Base-by-base conservation (phyloP, 1,140 invertebrate species). In the Heliconius eleuchia region DNA sequence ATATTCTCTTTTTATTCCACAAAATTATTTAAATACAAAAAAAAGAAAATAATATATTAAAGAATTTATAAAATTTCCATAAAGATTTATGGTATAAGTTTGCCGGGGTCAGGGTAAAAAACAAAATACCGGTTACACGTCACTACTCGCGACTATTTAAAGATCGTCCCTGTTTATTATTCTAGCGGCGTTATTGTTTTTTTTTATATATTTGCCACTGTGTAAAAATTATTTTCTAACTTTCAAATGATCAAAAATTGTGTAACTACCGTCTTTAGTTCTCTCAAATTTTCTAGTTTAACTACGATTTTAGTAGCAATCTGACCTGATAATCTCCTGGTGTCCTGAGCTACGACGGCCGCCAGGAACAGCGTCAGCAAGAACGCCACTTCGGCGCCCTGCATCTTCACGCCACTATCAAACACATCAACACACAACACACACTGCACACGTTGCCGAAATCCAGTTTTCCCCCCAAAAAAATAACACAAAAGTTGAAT, bases 381-480 rank as follows among this genome's bases (percentile, higher is more conserved):
- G 90, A 88, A 94, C 90, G 90, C 92, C 92, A 84, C 83, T 82
- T 87, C 83, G 91, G 91, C 92, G 90, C 89, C 86, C 90, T 89
- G 87, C 92, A 94, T 93, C 79, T 87, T 91, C 82, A 89, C 84
- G 86, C 83, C 87, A 89, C 88, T 83, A 80, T 80, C 83, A 84
- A 87, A 86, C 91, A 91, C 91, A 94, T 93, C 88, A 88, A 93
- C 89, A 91, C 88, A 85, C 85, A 84, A 87, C 87, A 92, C 87
- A 81, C 86, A 90, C 85, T 83, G 80, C 79, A 86, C 86, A 85
- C 79, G 83, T 27, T 19, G 30, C 71, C 18, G 19, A 39, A 72
- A 19, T 39, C 37, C 79, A 57, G 55, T 57, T 23, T 16, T 57
- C n/a, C 55, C 55, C 19, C 79, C 72, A 78, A 70, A 39, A 74